Conservation (phyloP, 1,140 invertebrate genomes). For the Aphis craccivora region DNA sequence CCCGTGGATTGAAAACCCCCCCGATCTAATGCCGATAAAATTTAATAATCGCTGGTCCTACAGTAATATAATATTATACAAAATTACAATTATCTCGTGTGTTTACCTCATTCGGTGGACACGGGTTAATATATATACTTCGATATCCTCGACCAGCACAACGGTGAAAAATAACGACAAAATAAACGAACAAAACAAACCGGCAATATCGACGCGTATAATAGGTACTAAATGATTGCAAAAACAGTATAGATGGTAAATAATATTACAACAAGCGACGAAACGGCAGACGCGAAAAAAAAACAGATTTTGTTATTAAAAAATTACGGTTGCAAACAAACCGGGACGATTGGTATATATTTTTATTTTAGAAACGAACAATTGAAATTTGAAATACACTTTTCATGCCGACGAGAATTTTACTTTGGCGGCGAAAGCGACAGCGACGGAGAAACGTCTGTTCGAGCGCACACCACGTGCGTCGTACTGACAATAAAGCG, state of each 20-base stretch:
- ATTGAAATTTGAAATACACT: neutral
- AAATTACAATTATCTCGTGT: neutral
- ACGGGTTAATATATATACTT: neutral
- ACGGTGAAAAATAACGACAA: neutral
- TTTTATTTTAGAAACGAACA: neutral
- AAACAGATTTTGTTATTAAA: neutral
- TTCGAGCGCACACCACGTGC: conserved; percentile 55
- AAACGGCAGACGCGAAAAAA: neutral
- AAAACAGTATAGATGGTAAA: neutral
- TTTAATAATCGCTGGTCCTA: neutral
- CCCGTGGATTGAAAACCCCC: too few species aligned
- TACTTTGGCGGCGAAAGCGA: neutral
- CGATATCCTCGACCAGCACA: neutral
- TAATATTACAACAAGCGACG: neutral
- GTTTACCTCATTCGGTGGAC: conserved; percentile 16
- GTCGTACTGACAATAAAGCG: conserved; percentile 52
- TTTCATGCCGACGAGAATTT: neutral
- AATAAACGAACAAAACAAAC: neutral
- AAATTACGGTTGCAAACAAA: neutral
- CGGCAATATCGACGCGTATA: neutral
- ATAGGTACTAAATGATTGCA: neutral
- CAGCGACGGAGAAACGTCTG: conserved; percentile 2
- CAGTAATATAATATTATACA: neutral
- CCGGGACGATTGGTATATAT: neutral
- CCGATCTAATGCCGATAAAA: neutral